Conservation (phyloP, 2,797 vertebrate species). For the Sebastes hubbsi region DNA sequence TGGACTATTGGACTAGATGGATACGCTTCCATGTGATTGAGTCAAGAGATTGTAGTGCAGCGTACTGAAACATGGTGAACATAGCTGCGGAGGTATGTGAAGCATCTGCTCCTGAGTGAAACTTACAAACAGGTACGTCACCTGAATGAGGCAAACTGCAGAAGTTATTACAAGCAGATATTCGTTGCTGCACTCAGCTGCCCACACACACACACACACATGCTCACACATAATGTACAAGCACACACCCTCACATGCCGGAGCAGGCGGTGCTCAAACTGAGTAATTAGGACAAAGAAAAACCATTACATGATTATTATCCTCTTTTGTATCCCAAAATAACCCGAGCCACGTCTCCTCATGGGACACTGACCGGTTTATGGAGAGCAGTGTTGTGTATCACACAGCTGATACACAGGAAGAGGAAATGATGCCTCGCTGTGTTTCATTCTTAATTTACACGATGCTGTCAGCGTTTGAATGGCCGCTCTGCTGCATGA, state of each 20-base stretch:
- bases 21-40: too few species aligned
- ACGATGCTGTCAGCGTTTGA: conserved; percentile 17
- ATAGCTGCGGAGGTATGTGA: too few species aligned
- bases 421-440: conserved; percentile 24
- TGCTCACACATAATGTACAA: neutral
- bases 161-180: too few species aligned
- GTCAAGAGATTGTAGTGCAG: too few species aligned
- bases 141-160: too few species aligned
- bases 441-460: conserved; percentile 19
- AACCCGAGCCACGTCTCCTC: neutral
- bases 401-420: conserved; percentile 21
- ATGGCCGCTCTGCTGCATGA: conserved; percentile 14
- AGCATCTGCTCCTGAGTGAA: too few species aligned
- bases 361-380: neutral
- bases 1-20: too few species aligned
- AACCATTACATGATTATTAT: conserved; percentile 9
- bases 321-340: conserved; percentile 20
- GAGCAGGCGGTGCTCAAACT: conserved; percentile 3
- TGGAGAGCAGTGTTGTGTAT: neutral
- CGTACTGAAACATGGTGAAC: too few species aligned
- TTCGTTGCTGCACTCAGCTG: neutral
- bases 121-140: too few species aligned
- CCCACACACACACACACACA: neutral
- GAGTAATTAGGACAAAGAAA: conserved; percentile 17
- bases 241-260: neutral